These are phyloP conservation scores for Adrianichthys oophorus DNA, from an alignment of 2,797 vertebrate genomes.

Conservation along the genomic window DNA sequence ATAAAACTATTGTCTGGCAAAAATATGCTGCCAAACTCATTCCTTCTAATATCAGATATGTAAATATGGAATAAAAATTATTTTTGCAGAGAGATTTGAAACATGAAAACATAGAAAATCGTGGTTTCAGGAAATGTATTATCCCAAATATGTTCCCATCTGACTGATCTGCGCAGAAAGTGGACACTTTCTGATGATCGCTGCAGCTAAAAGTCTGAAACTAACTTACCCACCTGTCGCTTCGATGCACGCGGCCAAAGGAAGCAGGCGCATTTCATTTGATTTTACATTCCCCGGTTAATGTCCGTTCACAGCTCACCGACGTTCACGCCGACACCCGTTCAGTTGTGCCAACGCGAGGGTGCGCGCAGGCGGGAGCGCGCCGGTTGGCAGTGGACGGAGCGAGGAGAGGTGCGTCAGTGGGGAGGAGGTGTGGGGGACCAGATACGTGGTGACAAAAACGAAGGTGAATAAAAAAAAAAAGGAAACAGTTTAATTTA, in stretches of 20 bases:
- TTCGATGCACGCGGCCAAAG: conserved; percentile 25
- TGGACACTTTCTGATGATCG: conserved; percentile 43
- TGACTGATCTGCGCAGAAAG: conserved; percentile 29
- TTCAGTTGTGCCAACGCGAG: conserved; percentile 28
- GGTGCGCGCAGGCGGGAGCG: conserved; percentile 57
- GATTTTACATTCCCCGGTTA: conserved; percentile 52
- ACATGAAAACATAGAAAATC: conserved; percentile 13
- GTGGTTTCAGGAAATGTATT: conserved; percentile 10
- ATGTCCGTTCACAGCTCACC: conserved; percentile 56
- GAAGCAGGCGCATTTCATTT: conserved; percentile 23
- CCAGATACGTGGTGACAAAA: conserved; percentile 46
- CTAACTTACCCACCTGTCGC: conserved; percentile 58
- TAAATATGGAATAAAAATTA: no score
- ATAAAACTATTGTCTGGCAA: no score
- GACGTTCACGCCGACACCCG: conserved; percentile 63
- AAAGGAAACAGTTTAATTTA: background rate
- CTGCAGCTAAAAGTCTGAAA: conserved; percentile 19
- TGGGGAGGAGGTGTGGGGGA: conserved; percentile 63
- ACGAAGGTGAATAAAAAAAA: conserved; percentile 21
- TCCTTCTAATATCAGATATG: no score
- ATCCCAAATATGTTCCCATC: conserved; percentile 9
- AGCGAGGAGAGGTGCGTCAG: conserved; percentile 61
- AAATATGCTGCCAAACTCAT: no score
- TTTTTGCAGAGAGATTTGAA: background rate
- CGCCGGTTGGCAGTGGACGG: conserved; percentile 48